phyloP scores from a whole-genome alignment of 2,113 vertebrate species.

The Alosa alosa region DNA sequence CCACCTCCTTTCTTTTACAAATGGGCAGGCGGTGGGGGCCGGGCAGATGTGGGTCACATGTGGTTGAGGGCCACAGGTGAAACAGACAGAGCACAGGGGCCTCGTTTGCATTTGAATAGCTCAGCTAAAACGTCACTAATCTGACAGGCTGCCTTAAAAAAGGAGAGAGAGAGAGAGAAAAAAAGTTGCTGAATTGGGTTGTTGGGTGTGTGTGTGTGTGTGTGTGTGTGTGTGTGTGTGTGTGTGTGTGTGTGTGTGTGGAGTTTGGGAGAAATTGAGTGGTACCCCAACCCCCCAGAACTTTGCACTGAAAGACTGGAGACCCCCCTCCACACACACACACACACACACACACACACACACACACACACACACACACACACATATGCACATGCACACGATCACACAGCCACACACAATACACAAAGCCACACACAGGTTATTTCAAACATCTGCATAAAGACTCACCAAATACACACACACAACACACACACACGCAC shows the following conservation, averaged over 20 bases:
- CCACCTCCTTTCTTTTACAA: slow-evolving; percentile 17
- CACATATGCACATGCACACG: no score
- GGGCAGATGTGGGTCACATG: slow-evolving; percentile 17
- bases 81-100: slow-evolving; percentile 21
- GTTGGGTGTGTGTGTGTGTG: slow-evolving; percentile 29
- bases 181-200: slow-evolving; percentile 19
- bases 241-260: slow-evolving; percentile 31
- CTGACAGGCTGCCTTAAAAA: slow-evolving; percentile 35
- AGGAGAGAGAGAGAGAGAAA: neutral
- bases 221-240: slow-evolving; percentile 1
- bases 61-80: slow-evolving; percentile 22
- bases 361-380: no score
- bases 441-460: no score
- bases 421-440: neutral
- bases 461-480: no score
- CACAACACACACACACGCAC: no score
- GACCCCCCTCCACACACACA: neutral
- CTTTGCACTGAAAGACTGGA: neutral
- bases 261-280: slow-evolving; percentile 49
- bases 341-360: no score
- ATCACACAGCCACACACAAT: no score
- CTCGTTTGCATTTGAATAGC: slow-evolving; percentile 30
- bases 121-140: slow-evolving; percentile 31
- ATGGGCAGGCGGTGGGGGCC: neutral
- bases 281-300: neutral